Conservation (phyloP, 2,888 invertebrate genomes). For the Andrena flavipes region DNA sequence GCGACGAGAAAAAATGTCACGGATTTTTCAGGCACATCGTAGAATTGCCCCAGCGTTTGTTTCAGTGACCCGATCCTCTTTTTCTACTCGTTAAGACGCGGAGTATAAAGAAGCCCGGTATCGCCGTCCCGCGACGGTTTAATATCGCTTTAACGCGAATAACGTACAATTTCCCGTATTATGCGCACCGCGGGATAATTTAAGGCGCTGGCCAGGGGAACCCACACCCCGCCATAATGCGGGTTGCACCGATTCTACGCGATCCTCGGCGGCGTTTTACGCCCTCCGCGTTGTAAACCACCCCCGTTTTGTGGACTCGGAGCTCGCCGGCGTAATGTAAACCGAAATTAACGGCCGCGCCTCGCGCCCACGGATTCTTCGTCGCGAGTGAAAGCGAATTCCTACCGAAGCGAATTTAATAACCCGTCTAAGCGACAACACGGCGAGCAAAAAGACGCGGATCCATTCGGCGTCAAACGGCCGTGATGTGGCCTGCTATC, state of each 20-base stretch:
- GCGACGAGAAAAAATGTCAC: too few relatives aligned
- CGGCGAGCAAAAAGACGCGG: constrained; percentile 4
- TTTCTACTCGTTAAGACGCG: too few relatives aligned
- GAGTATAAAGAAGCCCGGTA: too few relatives aligned
- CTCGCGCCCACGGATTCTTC: constrained; percentile 20
- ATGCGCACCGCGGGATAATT: constrained; percentile 14
- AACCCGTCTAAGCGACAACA: constrained; percentile 29
- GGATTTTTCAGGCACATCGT: too few relatives aligned
- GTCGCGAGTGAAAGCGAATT: constrained; percentile 47
- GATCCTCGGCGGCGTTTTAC: constrained; percentile 39
- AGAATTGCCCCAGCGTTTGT: too few relatives aligned
- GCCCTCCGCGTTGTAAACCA: constrained; percentile 30
- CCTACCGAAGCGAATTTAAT: constrained; percentile 44
- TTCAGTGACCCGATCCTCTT: too few relatives aligned
- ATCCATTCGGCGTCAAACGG: background rate
- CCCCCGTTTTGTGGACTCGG: constrained; percentile 1
- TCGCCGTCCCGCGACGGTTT: background rate
- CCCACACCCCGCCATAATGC: constrained; percentile 15
- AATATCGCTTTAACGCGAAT: background rate
- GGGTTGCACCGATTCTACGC: constrained; percentile 32
- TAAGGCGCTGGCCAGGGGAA: constrained; percentile 19
- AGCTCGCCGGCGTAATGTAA: constrained; percentile 34
- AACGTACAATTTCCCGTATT: background rate
- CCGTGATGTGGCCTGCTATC: background rate
- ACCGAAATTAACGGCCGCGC: constrained; percentile 48